phyloP scores from a whole-genome alignment of 1,140 invertebrate genomes.

The Procambarus virginalis region DNA sequence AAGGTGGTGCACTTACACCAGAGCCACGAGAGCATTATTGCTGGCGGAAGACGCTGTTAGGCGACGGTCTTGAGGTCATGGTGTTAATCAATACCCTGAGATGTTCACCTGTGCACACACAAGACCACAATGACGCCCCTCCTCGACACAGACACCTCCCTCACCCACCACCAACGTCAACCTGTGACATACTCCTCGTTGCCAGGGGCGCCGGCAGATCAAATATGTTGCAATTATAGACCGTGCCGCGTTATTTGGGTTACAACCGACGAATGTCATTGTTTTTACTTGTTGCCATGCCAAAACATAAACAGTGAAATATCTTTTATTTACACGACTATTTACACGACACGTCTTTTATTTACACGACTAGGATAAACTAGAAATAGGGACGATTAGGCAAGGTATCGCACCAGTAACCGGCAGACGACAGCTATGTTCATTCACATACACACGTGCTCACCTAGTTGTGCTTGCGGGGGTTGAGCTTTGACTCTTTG shows the following conservation, averaged over 20 bases:
- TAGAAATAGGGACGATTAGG: background rate
- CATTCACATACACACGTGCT: too few species aligned
- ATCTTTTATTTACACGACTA: too few species aligned
- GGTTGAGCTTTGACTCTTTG: too few species aligned
- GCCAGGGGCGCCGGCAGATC: background rate
- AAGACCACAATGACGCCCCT: slow-evolving; percentile 47
- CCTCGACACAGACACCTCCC: background rate
- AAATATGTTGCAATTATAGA: too few species aligned
- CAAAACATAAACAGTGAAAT: too few species aligned
- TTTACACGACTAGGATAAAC: too few species aligned
- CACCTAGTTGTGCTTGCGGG: too few species aligned
- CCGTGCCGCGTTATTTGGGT: too few species aligned
- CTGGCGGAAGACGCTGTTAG: background rate
- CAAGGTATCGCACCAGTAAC: background rate
- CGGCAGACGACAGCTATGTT: too few species aligned
- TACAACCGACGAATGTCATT: too few species aligned
- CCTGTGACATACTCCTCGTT: background rate
- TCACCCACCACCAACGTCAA: background rate
- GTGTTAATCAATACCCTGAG: slow-evolving; percentile 48
- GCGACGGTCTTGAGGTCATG: background rate
- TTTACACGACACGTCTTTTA: too few species aligned
- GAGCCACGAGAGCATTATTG: slow-evolving; percentile 52
- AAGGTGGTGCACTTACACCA: slow-evolving; percentile 38
- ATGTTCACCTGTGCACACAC: slow-evolving; percentile 62
- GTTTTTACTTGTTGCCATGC: too few species aligned